Conservation (phyloP, 2,888 invertebrate species). For the Imbricaverruca yamaguchii region DNA sequence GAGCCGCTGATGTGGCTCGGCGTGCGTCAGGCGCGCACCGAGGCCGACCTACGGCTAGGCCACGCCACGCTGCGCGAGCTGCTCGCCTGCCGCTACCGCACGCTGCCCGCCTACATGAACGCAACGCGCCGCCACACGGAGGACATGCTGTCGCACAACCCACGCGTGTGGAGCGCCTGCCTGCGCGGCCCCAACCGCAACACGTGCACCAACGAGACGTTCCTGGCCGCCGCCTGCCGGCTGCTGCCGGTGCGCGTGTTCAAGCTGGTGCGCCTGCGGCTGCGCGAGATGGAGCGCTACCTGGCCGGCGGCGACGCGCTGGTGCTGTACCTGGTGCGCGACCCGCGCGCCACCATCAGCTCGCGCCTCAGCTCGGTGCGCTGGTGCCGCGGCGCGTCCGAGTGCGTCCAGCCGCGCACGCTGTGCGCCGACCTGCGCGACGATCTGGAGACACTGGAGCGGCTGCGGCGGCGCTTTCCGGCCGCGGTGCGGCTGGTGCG, state of each 20-base stretch:
- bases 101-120: conserved; percentile 28
- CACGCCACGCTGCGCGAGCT: conserved; percentile 30
- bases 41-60: conserved; percentile 30
- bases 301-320: conserved; percentile 33
- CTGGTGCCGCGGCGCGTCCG: conserved; percentile 35
- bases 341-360: conserved; percentile 37
- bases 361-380: conserved; percentile 34
- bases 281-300: conserved; percentile 33
- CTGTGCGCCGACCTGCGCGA: conserved; percentile 34
- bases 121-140: conserved; percentile 25
- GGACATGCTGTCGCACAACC: conserved; percentile 34
- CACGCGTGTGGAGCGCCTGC: conserved; percentile 34
- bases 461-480: conserved; percentile 33
- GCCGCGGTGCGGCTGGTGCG: conserved; percentile 33
- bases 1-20: conserved; percentile 36
- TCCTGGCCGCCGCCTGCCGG: conserved; percentile 34
- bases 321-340: conserved; percentile 36
- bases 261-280: conserved; percentile 35
- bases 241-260: conserved; percentile 35
- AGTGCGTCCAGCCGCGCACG: conserved; percentile 34
- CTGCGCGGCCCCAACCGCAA: conserved; percentile 23
- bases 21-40: conserved; percentile 33
- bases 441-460: conserved; percentile 33
- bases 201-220: conserved; percentile 34
- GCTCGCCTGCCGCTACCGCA: conserved; percentile 28